Evolutionary conservation across 2,888 invertebrate genomes (phyloP), one percentile per base, ranked within the genome.

Genomic region (Ceratothoa steindachneri): DNA sequence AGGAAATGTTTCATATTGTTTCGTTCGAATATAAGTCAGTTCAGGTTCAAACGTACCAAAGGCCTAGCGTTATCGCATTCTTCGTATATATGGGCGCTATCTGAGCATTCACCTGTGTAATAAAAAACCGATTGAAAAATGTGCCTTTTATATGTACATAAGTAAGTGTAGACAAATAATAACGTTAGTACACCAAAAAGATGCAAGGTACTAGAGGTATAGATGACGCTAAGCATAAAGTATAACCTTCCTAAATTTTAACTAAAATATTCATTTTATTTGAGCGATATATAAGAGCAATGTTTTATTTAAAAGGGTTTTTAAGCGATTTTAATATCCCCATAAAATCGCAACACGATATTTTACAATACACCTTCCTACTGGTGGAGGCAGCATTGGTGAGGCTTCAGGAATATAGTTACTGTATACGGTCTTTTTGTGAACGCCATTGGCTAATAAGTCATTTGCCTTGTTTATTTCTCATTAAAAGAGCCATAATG

Each of bases 391-490:
- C 75, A 73, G 67, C 77, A 78, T 78, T 73, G 75, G 75, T 69
- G 67, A 67, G 72, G 71, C 77, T 64, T 69, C 70, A 75, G 71
- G 73, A 75, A 75, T 78, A 75, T 78, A 78, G 73, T 74, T 73
- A 75, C 68, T 75, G 77, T 73, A 73, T 70, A 75, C 71, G 67
- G 65, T 72, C 68, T 75, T 60, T 60, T 78, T 75, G 73, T 74
- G 69, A 72, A 53, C 73, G 77, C 77, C 68, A 78, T 78, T 78
- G 77, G 77, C 75, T 73, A 73, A 78, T 78, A 78, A 78, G 77
- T 78, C 75, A 78, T 78, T 78, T 73, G 73, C 71, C 66, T 66
- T 71, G 73, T 78, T 78, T 75, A 78, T 78, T 75, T 73, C 77
- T 73, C 75, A 75, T 78, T 75, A 75, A 78, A 73, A 70, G 69